Conservation (phyloP, 2,797 vertebrate species). For the Propithecus perrieri region DNA sequence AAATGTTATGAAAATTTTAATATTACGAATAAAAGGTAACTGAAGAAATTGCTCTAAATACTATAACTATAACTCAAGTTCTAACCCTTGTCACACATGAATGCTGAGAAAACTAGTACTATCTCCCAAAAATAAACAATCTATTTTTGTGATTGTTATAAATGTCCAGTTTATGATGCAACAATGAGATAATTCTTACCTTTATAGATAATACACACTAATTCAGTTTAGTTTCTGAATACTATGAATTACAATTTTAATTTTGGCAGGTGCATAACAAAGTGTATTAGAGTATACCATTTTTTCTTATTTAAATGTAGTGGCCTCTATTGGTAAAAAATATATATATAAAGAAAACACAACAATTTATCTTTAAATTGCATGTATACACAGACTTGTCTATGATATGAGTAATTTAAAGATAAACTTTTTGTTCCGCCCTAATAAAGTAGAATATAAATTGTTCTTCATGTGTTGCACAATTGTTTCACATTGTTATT, state of each 20-base stretch:
- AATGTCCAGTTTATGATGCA: not conserved
- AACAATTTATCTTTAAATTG: not conserved
- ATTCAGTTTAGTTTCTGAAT: not conserved
- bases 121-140: not conserved
- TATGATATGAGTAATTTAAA: not conserved
- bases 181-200: not conserved
- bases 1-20: not conserved
- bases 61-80: not conserved
- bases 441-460: not conserved
- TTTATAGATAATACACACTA: slow-evolving; percentile 19
- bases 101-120: not conserved
- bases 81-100: not conserved
- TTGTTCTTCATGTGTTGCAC: not conserved
- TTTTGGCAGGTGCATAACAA: not conserved
- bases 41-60: not conserved
- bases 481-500: not conserved
- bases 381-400: not conserved
- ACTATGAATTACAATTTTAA: not conserved
- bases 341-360: not conserved
- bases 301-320: slow-evolving; percentile 7
- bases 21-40: not conserved
- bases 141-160: not conserved
- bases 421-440: not conserved
- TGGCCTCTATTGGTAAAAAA: not conserved
- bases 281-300: not conserved